Evolutionary conservation across 2,113 vertebrate genomes (phyloP), one percentile per base, ranked within the genome.

Genomic region (Ceratotherium simum): DNA sequence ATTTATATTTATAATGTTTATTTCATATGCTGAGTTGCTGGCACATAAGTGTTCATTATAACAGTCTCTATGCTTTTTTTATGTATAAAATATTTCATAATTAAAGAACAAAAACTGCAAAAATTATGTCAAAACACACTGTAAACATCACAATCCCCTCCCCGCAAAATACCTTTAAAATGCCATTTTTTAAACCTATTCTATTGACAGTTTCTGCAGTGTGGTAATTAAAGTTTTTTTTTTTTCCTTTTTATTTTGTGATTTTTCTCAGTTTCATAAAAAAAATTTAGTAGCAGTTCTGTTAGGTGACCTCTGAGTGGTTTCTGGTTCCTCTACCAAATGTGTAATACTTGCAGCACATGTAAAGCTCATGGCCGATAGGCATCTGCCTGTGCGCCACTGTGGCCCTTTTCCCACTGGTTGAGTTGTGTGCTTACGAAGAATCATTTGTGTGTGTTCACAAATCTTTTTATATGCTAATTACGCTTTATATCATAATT

Each of bases 241-340:
- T 91, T 83, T 67, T 33, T 60, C 16, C 62, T 46, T 91, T 92
- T 51, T 17, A 5, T 11, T 95, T 90, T 80, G 75, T 78, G 18
- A 92, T 62, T 84, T 93, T 94, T 91, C 79, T 65, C 18, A 92
- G 8, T 95, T 95, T 83, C 81, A 84, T 91, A 76, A 73, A 93
- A 69, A 95, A 64, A 58, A 54, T 29, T 25, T 27, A 93, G 27
- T 39, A 86, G 25, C 23, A 80, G 7, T 82, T 91, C 42, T 70
- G 8, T 82, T 87, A 79, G 33, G 33, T 94, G 33, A 27, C 27
- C 23, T 90, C 33, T 81, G 62, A 96, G 31, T 72, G 36, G 21
- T 91, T 64, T 95, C 56, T 90, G 29, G 20, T 62, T 92, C 6
- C 2, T 87, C 39, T 84, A 78, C 36, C 18, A 91, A 85, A 36